A percentile compares a stretch with the other conserved stretches of the same genome.
These are phyloP conservation scores for Eristalinus aeneus DNA, from an alignment of 2,888 invertebrate species.

Conservation along the genomic window DNA sequence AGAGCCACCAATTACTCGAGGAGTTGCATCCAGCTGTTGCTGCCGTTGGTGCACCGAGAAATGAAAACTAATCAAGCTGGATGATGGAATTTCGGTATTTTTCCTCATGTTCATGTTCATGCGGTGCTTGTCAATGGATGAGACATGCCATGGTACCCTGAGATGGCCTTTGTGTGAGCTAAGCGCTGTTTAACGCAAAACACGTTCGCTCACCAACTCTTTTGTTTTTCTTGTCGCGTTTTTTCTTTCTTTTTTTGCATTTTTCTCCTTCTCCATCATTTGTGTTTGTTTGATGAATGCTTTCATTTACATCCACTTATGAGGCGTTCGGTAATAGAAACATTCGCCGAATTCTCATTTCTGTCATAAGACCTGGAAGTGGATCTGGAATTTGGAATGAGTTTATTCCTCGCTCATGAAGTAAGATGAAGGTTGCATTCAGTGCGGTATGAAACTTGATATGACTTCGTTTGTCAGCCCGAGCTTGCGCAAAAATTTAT, in stretches of 20 bases:
- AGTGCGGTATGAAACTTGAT: neutral
- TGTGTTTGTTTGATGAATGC: constrained; percentile 2
- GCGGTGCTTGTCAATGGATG: neutral
- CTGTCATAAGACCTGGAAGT: neutral
- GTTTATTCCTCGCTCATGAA: neutral
- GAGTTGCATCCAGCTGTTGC: constrained; percentile 2
- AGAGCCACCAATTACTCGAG: neutral
- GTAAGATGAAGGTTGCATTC: neutral
- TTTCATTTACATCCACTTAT: constrained; percentile 17
- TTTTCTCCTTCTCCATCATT: neutral
- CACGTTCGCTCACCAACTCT: constrained; percentile 26
- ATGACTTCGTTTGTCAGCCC: neutral
- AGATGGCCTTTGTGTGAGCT: neutral
- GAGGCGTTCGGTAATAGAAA: constrained; percentile 2
- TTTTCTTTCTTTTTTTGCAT: neutral
- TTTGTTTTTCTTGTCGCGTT: neutral
- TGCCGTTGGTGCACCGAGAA: neutral
- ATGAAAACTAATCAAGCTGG: constrained; percentile 1
- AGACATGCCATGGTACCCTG: neutral
- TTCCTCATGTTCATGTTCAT: neutral
- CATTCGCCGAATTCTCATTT: neutral
- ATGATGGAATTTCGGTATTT: neutral
- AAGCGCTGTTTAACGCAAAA: neutral
- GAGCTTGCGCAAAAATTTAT: neutral
- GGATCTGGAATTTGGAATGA: neutral